phyloP scores from a whole-genome alignment of 1,140 invertebrate species.

The Papilio xuthus region DNA sequence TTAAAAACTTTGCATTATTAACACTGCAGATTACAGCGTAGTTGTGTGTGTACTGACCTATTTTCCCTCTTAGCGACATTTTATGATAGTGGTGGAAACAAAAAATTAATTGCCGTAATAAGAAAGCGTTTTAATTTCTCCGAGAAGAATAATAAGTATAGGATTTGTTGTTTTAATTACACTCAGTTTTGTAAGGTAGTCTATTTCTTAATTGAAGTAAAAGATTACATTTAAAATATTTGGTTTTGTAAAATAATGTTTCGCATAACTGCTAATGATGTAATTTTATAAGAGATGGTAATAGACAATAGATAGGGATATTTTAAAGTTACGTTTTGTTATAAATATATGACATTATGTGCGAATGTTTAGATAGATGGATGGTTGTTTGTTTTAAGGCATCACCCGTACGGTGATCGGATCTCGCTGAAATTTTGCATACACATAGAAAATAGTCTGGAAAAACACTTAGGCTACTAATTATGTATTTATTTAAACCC shows the following conservation, averaged over 20 bases:
- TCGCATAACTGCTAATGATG: not conserved
- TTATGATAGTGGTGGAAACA: conserved; percentile 12
- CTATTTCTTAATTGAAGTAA: not conserved
- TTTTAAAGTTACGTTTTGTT: not conserved
- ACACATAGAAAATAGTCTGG: no score
- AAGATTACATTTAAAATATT: not conserved
- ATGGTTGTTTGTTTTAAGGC: no score
- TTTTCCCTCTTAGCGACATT: conserved; percentile 12
- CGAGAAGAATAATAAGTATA: not conserved
- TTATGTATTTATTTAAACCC: no score
- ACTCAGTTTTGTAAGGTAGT: not conserved
- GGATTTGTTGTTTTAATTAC: conserved; percentile 17
- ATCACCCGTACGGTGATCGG: no score
- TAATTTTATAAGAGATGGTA: not conserved
- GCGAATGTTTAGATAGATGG: no score
- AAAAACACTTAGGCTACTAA: no score
- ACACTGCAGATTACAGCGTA: conserved; percentile 33
- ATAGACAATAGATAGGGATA: no score
- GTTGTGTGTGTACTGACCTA: conserved; percentile 10
- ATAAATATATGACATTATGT: not conserved
- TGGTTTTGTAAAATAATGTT: not conserved
- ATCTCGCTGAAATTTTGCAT: no score
- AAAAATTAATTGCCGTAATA: conserved; percentile 13
- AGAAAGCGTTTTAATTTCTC: conserved; percentile 14
- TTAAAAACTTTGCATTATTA: conserved; percentile 24